A percentile compares a stretch with the other conserved stretches of the same genome.
Conservation (phyloP, 2,888 invertebrate genomes). For the Aphrophora alni region DNA sequence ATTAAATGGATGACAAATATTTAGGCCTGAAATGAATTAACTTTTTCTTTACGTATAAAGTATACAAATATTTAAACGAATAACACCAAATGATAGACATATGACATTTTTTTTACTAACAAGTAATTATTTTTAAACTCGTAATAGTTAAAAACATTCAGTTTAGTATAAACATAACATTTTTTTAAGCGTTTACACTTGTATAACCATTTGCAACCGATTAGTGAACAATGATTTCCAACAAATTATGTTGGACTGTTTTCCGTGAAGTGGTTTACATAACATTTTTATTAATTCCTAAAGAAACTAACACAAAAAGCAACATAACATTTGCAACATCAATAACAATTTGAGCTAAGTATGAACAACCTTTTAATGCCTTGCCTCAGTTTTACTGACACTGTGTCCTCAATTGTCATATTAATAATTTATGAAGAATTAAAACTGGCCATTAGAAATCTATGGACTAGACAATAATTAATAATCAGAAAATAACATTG, state of each 20-base stretch:
- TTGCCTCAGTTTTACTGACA: background rate
- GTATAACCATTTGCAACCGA: background rate
- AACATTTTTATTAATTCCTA: background rate
- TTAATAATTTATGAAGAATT: background rate
- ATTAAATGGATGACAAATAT: background rate
- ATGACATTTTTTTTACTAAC: background rate
- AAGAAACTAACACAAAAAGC: conserved; percentile 26
- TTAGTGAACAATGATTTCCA: background rate
- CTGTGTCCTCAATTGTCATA: background rate
- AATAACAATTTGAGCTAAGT: conserved; percentile 29
- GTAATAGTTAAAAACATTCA: background rate
- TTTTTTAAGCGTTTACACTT: background rate
- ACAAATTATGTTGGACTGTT: too few relatives aligned
- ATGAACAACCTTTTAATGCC: conserved; percentile 11
- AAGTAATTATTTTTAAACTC: background rate
- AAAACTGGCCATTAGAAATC: background rate
- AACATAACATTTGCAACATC: conserved; percentile 34
- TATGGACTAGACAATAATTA: background rate
- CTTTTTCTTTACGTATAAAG: background rate
- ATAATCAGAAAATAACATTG: too few relatives aligned
- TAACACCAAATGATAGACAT: background rate
- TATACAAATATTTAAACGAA: background rate
- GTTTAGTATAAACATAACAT: background rate
- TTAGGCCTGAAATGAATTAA: background rate
- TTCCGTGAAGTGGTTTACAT: background rate